Conservation (phyloP, 2,888 invertebrate species). For the Apomyelois bistriatella region DNA sequence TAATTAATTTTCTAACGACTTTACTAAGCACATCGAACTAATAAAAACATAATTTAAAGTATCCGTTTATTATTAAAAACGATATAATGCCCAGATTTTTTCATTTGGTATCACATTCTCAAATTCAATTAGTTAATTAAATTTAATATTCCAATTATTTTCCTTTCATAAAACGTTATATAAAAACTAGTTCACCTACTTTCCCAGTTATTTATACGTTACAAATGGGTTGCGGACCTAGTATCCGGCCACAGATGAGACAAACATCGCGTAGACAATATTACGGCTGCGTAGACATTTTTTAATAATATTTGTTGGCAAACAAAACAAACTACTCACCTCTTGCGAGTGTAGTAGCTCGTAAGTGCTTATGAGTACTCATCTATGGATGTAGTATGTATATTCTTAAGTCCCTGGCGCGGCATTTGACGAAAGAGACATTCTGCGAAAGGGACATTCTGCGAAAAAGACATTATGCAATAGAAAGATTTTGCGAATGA, state of each 20-base stretch:
- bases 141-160: not conserved
- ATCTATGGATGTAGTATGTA: not conserved
- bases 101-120: no score
- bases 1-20: no score
- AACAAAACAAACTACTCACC: not conserved
- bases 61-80: no score
- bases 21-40: no score
- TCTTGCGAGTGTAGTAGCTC: not conserved
- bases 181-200: constrained; percentile 10
- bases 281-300: not conserved
- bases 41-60: no score
- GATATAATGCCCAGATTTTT: no score
- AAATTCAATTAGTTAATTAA: not conserved
- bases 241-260: not conserved
- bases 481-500: no score
- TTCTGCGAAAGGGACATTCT: no score
- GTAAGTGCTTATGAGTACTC: not conserved
- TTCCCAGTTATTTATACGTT: constrained; percentile 4
- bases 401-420: no score
- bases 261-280: not conserved
- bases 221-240: not conserved
- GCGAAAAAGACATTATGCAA: no score
- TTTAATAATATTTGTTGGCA: not conserved
- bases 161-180: not conserved
- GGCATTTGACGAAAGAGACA: no score